Base-by-base conservation (phyloP, 2,113 vertebrate species). In the Limanda limanda region DNA sequence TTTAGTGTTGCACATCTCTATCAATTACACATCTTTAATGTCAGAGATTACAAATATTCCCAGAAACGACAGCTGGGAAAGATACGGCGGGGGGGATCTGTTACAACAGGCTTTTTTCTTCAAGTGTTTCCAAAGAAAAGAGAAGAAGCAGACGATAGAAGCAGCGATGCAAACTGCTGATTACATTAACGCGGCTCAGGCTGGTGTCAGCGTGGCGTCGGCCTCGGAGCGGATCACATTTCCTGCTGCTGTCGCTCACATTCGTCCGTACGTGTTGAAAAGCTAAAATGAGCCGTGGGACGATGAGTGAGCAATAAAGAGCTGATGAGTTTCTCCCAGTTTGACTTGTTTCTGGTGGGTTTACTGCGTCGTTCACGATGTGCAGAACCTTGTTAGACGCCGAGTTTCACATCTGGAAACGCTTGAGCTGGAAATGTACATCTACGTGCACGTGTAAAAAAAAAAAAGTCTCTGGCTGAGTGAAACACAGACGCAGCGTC, bases 1-100 rank as follows among this genome's bases (percentile, higher is more conserved):
- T 21, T 65, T 72, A 62, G 71, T 45, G 76, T 76, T 68, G n/a
- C 31, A 42, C 12, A 59, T 72, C 73, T 74, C 79, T 82, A 85
- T 85, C 85, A 87, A 76, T 85, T 78, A 81, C 70, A 70, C 65
- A 73, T 79, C 64, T 84, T 70, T 84, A 80, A 82, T 81, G 83
- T 68, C 71, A 76, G 65, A 86, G 85, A 86, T 88, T 71, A 82
- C 70, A 83, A 76, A 64, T 78, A 68, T 81, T 83, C 68, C 61
- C 78, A 83, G 76, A 82, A 82, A 71, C 1, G 24, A 61, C 63
- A 55, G 68, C 73, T 67, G 79, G 65, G 54, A 73, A 23, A 45
- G 14, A 45, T 0, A 21, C 23, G 2, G n/a, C 23, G 56, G 15
- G 47, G 7, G 27, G 13, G 55, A 66, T 81, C 65, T 40, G 63